Evolutionary conservation across 2,797 vertebrate genomes (phyloP).

Genomic region (Streptopelia turtur): DNA sequence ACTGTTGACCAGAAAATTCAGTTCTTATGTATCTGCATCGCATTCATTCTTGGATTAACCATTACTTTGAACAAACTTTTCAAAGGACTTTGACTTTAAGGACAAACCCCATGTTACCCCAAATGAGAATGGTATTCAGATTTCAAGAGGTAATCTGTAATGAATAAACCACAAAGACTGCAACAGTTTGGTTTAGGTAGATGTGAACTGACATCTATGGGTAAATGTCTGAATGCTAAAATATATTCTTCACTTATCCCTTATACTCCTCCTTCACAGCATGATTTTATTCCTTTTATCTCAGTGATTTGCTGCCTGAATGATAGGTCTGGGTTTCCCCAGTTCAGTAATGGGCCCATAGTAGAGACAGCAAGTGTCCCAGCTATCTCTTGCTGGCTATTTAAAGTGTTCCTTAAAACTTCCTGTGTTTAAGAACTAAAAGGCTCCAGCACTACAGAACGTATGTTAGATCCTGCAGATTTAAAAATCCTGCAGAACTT

Average conservation of each 20-base stretch:
- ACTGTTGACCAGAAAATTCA: background rate
- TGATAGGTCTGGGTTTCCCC: background rate
- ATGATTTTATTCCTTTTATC: background rate
- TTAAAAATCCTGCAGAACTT: background rate
- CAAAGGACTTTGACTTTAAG: background rate
- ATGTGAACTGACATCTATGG: background rate
- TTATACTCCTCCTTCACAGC: background rate
- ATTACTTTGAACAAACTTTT: background rate
- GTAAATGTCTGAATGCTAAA: conserved; percentile 1
- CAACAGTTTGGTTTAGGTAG: background rate
- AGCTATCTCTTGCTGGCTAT: background rate
- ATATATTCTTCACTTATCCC: background rate
- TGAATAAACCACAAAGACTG: background rate
- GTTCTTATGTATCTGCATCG: background rate
- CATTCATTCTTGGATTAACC: background rate
- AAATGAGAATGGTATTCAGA: background rate
- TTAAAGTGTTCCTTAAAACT: background rate
- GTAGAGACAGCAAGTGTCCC: background rate
- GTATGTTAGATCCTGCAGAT: background rate
- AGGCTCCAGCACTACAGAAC: background rate
- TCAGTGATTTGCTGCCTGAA: background rate
- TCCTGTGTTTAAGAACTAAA: background rate
- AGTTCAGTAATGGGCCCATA: background rate
- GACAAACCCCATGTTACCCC: background rate
- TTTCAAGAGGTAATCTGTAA: background rate